phyloP scores from a whole-genome alignment of 2,888 invertebrate species.

The Byasa hedistus region DNA sequence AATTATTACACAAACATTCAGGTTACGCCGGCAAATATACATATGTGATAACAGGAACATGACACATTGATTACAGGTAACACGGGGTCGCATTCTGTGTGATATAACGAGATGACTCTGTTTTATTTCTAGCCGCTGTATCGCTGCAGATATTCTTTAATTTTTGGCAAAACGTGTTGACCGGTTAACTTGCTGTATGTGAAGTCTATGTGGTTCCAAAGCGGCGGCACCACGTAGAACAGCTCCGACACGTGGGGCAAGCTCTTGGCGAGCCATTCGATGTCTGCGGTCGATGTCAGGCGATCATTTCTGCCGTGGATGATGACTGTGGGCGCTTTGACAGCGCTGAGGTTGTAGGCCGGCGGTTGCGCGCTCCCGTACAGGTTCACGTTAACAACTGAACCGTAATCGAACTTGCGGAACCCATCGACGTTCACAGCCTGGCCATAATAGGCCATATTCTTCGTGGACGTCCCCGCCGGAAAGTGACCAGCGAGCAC shows the following conservation, averaged over 20 bases:
- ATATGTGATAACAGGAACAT: no score
- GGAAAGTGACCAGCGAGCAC: constrained; percentile 57
- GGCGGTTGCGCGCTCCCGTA: constrained; percentile 44
- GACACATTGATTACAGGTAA: no score
- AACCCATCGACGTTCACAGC: neutral
- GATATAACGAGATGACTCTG: no score
- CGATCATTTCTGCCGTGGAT: constrained; percentile 45
- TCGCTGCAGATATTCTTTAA: constrained; percentile 40
- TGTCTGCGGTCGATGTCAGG: constrained; percentile 45
- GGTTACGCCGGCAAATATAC: no score
- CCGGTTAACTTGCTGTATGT: constrained; percentile 43
- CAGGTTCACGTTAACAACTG: constrained; percentile 47
- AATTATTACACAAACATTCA: no score
- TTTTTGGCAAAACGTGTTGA: constrained; percentile 44
- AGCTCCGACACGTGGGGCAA: constrained; percentile 44
- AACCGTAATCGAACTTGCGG: constrained; percentile 62
- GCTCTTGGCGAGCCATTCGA: constrained; percentile 34
- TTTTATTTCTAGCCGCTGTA: constrained; percentile 32
- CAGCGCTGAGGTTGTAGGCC: constrained; percentile 45
- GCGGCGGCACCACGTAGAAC: constrained; percentile 34
- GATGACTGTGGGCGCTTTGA: constrained; percentile 42
- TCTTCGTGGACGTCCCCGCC: constrained; percentile 55
- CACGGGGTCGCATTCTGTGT: no score
- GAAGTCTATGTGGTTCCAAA: constrained; percentile 49
- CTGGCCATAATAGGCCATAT: constrained; percentile 48